A percentile compares a stretch with the other conserved stretches of the same genome.
These are phyloP conservation scores for Spheniscus mendiculus DNA, from an alignment of 2,113 vertebrate species.

Conservation along the genomic window DNA sequence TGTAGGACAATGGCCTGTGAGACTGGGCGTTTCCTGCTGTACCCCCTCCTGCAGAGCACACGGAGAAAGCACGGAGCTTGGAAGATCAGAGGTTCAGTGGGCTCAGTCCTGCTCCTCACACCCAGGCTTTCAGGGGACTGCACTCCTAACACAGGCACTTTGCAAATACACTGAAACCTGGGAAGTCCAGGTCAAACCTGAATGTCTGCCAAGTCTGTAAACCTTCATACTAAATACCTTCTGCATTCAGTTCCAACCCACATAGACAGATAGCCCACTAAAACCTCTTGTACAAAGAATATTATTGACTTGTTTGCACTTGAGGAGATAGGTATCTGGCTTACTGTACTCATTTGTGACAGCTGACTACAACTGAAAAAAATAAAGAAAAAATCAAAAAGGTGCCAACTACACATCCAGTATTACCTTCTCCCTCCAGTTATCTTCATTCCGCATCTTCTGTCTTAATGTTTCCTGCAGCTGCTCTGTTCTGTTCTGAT, in stretches of 20 bases:
- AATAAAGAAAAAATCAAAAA: not conserved
- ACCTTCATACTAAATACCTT: not conserved
- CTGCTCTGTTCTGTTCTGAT: constrained; percentile 77
- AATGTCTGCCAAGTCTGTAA: not conserved
- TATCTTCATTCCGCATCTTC: constrained; percentile 71
- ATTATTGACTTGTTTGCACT: not conserved
- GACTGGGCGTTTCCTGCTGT: not conserved
- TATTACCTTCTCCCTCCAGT: constrained; percentile 82
- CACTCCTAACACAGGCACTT: not conserved
- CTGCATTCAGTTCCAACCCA: not conserved
- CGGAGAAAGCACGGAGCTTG: fast-evolving
- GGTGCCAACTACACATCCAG: not conserved
- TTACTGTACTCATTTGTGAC: not conserved
- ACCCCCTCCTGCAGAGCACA: not conserved
- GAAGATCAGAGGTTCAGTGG: not conserved
- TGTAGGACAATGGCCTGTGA: fast-evolving
- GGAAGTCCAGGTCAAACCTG: not conserved
- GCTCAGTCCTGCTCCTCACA: not conserved
- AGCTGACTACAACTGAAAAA: not conserved
- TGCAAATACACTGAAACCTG: not conserved
- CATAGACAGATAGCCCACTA: not conserved
- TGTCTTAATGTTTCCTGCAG: constrained; percentile 79
- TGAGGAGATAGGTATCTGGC: not conserved
- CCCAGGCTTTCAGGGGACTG: not conserved
- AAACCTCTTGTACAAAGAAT: not conserved